phyloP scores from a whole-genome alignment of 2,797 vertebrate species.

The Dermochelys coriacea region DNA sequence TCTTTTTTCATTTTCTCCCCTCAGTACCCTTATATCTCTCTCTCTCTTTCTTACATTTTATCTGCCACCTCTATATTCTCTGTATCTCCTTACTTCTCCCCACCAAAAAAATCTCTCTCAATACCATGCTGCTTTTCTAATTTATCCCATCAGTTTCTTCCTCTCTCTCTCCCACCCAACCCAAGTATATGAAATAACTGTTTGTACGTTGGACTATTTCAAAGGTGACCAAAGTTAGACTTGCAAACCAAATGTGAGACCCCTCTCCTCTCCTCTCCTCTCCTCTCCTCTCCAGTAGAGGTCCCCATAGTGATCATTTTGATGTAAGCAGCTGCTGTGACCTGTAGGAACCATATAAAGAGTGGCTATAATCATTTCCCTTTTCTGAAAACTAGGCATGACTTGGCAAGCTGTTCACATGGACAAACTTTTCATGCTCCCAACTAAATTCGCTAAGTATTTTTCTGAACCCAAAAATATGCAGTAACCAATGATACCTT shows the following conservation, averaged over 20 bases:
- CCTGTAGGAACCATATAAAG: not conserved
- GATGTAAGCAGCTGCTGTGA: accelerated
- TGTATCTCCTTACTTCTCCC: too few species aligned
- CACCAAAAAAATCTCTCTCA: too few species aligned
- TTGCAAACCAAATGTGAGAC: not conserved
- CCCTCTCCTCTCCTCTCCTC: not conserved
- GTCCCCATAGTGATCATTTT: accelerated
- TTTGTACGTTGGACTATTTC: too few species aligned
- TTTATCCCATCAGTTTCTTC: too few species aligned
- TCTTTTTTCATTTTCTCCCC: too few species aligned
- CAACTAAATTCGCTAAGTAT: not conserved
- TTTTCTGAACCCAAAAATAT: not conserved
- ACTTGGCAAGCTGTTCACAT: not conserved
- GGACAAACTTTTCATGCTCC: not conserved
- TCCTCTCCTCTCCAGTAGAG: not conserved
- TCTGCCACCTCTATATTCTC: too few species aligned
- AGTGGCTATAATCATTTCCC: accelerated
- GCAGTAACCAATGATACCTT: not conserved
- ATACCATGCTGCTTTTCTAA: too few species aligned
- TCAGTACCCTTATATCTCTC: too few species aligned
- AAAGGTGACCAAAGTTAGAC: not conserved
- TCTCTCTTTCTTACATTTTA: too few species aligned
- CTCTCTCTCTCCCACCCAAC: too few species aligned
- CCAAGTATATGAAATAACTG: too few species aligned
- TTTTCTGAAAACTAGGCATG: not conserved